A percentile compares a stretch with the other conserved stretches of the same genome.
phyloP scores from a whole-genome alignment of 1,140 invertebrate genomes.

The Aphidius ervi region DNA sequence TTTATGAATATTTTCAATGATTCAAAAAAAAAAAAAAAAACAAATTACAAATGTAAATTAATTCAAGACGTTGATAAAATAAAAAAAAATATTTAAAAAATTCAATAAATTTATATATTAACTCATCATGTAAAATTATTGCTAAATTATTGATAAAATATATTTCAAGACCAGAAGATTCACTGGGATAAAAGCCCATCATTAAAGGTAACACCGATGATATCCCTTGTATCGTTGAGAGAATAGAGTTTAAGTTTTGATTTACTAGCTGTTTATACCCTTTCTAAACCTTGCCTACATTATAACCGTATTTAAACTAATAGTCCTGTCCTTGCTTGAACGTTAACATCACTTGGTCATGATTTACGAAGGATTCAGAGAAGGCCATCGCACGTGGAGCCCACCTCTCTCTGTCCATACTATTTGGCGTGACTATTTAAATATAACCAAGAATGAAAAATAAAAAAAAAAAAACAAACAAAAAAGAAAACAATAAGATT shows the following conservation, averaged over 20 bases:
- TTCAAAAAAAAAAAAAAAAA: too few species aligned
- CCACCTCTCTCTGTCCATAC: constrained; percentile 3
- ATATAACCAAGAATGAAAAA: too few species aligned
- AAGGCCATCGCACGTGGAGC: neutral
- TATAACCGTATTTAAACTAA: constrained; percentile 54
- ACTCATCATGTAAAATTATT: too few species aligned
- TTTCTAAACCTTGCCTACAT: constrained; percentile 43
- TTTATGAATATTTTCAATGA: too few species aligned
- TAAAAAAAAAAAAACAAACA: constrained; percentile 4
- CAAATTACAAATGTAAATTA: too few species aligned
- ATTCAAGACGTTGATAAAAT: too few species aligned
- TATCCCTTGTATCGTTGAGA: neutral
- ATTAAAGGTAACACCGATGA: constrained; percentile 23
- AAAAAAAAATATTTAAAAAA: neutral
- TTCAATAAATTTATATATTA: too few species aligned
- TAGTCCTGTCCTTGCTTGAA: constrained; percentile 28
- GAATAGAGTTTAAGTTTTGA: constrained; percentile 36
- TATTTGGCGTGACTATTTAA: too few species aligned
- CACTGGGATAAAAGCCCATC: neutral
- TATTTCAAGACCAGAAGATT: neutral
- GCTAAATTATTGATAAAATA: neutral
- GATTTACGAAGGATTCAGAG: constrained; percentile 33
- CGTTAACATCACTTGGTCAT: constrained; percentile 19
- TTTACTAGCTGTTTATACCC: constrained; percentile 52
- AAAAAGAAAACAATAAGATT: constrained; percentile 12